phyloP scores from a whole-genome alignment of 2,888 invertebrate genomes.

The Silvanus unidentatus region DNA sequence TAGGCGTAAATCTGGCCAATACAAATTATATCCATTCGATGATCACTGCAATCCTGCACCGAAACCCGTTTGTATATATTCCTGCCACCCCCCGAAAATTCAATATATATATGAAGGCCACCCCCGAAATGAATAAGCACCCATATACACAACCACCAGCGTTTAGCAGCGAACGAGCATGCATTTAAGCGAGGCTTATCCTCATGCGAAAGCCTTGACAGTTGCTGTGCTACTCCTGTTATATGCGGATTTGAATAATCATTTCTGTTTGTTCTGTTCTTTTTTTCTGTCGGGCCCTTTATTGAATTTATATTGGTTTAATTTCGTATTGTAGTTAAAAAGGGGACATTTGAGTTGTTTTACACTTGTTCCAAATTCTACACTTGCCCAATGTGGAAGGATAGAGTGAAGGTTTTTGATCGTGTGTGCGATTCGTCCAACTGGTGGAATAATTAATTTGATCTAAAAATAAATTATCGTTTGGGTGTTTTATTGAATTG shows the following conservation, averaged over 20 bases:
- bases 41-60: slow-evolving; percentile 26
- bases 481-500: too few relatives aligned
- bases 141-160: slow-evolving; percentile 27
- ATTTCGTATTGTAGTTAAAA: not conserved
- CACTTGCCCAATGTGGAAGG: not conserved
- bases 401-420: too few relatives aligned
- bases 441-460: too few relatives aligned
- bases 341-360: slow-evolving; percentile 7
- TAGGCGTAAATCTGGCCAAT: slow-evolving; percentile 49
- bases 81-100: slow-evolving; percentile 15
- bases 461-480: too few relatives aligned
- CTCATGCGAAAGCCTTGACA: slow-evolving; percentile 30
- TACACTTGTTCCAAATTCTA: slow-evolving; percentile 9
- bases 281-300: slow-evolving; percentile 32
- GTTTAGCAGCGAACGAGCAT: slow-evolving; percentile 31
- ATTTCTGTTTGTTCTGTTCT: slow-evolving; percentile 10
- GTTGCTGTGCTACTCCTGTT: slow-evolving; percentile 30
- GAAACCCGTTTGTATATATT: slow-evolving; percentile 12
- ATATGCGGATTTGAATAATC: slow-evolving; percentile 37
- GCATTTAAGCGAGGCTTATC: slow-evolving; percentile 29
- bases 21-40: slow-evolving; percentile 47
- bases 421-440: too few relatives aligned
- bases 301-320: slow-evolving; percentile 26
- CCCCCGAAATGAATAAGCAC: slow-evolving; percentile 5
- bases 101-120: not conserved